Conservation (phyloP, 2,113 vertebrate genomes). For the Anolis sagrei region DNA sequence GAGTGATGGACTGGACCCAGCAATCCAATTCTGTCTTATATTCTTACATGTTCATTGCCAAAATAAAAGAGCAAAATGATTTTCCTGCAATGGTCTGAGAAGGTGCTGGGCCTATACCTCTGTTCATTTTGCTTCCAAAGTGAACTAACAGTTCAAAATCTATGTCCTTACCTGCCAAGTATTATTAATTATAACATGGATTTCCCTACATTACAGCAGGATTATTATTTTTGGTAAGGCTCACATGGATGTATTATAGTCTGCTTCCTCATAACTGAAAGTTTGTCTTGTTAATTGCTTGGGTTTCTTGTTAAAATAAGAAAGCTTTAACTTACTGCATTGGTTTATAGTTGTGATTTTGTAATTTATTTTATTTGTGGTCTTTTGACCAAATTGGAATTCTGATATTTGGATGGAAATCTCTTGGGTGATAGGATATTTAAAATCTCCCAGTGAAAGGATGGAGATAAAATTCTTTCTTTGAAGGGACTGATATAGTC, state of each 20-base stretch:
- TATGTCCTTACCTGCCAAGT: neutral
- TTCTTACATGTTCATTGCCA: accelerated
- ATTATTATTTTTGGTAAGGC: neutral
- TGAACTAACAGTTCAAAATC: neutral
- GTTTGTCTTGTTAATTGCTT: neutral
- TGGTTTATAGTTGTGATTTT: neutral
- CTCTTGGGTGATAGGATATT: too few relatives aligned
- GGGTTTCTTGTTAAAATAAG: too few relatives aligned
- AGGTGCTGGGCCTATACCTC: neutral
- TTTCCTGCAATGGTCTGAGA: neutral
- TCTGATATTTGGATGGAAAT: too few relatives aligned
- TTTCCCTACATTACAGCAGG: constrained; percentile 3
- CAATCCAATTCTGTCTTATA: constrained; percentile 27
- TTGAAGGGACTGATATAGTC: too few relatives aligned
- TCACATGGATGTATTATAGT: too few relatives aligned
- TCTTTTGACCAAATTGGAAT: too few relatives aligned
- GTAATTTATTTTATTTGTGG: neutral
- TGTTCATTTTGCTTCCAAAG: neutral
- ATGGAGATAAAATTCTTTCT: too few relatives aligned
- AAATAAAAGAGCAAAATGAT: constrained; percentile 17
- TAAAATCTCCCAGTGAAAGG: too few relatives aligned
- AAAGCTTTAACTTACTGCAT: too few relatives aligned
- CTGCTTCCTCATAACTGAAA: neutral
- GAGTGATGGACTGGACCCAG: neutral
- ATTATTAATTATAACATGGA: neutral